Evolutionary conservation across 1,140 invertebrate genomes (phyloP).

Genomic region (Danaus melanippus): DNA sequence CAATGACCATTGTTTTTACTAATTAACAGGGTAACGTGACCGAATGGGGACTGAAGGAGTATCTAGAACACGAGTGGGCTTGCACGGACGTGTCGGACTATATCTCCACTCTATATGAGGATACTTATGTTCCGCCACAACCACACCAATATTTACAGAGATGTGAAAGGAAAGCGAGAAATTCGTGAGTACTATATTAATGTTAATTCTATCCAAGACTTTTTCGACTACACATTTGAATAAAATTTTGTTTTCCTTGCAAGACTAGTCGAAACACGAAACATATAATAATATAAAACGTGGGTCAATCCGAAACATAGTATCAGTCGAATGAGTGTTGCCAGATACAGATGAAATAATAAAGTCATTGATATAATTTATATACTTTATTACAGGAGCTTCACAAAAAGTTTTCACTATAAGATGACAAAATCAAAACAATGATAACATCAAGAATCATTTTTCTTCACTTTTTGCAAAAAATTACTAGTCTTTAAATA

Average conservation of each 20-base stretch:
- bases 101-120: constrained; percentile 44
- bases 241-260: too few relatives aligned
- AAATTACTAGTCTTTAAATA: constrained; percentile 68
- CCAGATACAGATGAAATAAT: too few relatives aligned
- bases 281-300: too few relatives aligned
- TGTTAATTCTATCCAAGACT: background rate
- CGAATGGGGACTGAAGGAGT: constrained; percentile 53
- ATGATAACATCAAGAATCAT: constrained; percentile 72
- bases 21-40: constrained; percentile 47
- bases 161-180: constrained; percentile 42
- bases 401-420: constrained; percentile 65
- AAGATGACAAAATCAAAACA: constrained; percentile 67
- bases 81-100: constrained; percentile 56
- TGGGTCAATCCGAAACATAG: too few relatives aligned
- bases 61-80: constrained; percentile 49
- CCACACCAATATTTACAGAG: constrained; percentile 46
- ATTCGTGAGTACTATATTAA: constrained; percentile 42
- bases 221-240: constrained; percentile 1
- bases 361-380: constrained; percentile 12
- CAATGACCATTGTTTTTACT: background rate
- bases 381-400: constrained; percentile 64
- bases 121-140: constrained; percentile 43
- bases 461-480: constrained; percentile 51
- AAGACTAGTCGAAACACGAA: too few relatives aligned
- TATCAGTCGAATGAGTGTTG: too few relatives aligned